Percentiles rank a stretch among this genome's conserved stretches.
Conservation (phyloP, 2,888 invertebrate species). For the Liopterus haemorrhoidalis region DNA sequence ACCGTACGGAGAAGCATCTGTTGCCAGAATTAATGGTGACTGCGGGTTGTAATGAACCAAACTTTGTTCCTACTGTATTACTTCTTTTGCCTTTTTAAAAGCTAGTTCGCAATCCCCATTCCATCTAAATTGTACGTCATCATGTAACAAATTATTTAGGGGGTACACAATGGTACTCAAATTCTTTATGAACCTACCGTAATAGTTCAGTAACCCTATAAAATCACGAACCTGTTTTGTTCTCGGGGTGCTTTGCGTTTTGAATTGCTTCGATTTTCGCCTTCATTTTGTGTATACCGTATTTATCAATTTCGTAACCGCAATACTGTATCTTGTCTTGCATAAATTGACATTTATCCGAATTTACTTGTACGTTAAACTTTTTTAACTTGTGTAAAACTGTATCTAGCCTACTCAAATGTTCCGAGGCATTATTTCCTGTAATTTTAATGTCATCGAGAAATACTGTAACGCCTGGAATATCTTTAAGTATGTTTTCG, state of each 20-base stretch:
- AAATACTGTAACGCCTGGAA: no score
- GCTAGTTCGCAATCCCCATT: constrained; percentile 28
- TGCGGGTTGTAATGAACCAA: constrained; percentile 34
- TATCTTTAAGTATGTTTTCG: constrained; percentile 32
- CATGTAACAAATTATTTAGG: constrained; percentile 33
- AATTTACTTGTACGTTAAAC: constrained; percentile 33
- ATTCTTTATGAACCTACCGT: constrained; percentile 37
- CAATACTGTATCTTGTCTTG: constrained; percentile 35
- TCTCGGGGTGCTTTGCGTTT: constrained; percentile 30
- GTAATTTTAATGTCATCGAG: constrained; percentile 35
- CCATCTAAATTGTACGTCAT: constrained; percentile 33
- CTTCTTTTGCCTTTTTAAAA: constrained; percentile 33
- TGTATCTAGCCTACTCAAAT: constrained; percentile 30
- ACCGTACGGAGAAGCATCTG: constrained; percentile 33
- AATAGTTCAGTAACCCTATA: constrained; percentile 37
- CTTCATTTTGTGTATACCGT: constrained; percentile 36
- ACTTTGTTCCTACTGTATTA: constrained; percentile 30
- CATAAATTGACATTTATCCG: constrained; percentile 35
- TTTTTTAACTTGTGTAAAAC: constrained; percentile 31
- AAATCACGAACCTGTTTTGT: constrained; percentile 33
- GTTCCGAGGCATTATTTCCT: constrained; percentile 29
- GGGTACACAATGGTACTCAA: constrained; percentile 34
- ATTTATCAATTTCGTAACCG: constrained; percentile 35
- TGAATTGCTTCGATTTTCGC: constrained; percentile 37
- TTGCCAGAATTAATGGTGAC: constrained; percentile 33